Conservation (phyloP, 2,797 vertebrate genomes). For the Apodemus agrarius region DNA sequence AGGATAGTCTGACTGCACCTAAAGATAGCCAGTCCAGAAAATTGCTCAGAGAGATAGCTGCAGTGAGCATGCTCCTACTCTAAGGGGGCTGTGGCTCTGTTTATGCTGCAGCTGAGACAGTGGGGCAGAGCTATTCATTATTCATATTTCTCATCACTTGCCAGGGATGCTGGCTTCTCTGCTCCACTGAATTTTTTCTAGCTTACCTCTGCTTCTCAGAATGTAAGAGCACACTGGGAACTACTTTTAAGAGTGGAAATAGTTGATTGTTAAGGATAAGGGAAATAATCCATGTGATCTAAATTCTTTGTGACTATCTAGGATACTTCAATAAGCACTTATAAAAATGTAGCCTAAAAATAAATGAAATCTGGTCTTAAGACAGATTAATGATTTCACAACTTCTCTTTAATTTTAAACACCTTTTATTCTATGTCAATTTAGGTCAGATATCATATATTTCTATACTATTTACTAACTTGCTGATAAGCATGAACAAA, state of each 20-base stretch:
- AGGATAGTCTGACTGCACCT: conserved; percentile 34
- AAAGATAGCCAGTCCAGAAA: conserved; percentile 30
- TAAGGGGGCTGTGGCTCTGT: background rate
- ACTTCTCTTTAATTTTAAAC: background rate
- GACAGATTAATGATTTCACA: conserved; percentile 19
- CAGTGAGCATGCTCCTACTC: background rate
- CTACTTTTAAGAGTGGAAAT: background rate
- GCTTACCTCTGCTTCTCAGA: background rate
- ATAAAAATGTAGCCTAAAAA: background rate
- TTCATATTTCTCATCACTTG: background rate
- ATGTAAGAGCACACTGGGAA: background rate
- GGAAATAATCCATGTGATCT: background rate
- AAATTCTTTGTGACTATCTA: background rate
- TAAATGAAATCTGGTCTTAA: background rate
- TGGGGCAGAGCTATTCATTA: background rate
- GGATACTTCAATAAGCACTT: background rate
- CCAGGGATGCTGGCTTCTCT: background rate
- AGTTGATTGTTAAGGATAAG: background rate
- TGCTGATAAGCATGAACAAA: background rate
- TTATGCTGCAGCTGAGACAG: background rate
- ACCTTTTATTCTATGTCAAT: background rate
- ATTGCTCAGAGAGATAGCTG: conserved; percentile 29
- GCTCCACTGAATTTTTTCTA: background rate
- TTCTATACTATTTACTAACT: background rate
- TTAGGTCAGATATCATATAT: background rate